Base-by-base conservation (phyloP, 2,797 vertebrate species). In the Odontamblyopus lacepedii region DNA sequence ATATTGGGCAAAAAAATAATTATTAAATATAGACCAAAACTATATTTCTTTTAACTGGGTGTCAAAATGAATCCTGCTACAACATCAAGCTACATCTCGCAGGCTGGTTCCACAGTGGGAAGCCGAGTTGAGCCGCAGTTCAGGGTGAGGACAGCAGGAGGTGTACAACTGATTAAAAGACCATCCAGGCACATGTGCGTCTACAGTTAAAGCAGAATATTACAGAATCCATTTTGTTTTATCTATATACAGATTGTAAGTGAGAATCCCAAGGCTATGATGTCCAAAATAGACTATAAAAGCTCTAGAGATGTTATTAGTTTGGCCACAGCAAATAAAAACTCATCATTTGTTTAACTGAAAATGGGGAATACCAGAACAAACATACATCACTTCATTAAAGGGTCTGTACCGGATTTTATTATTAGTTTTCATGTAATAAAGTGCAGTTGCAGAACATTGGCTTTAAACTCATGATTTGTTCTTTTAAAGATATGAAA, bases 41-140 rank as follows among this genome's bases (percentile, higher is more conserved):
- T 8, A 38, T 38, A 35, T 38, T 13, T 15, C 4, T 48, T 48
- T 48, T 48, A 8, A 48, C 4, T 48, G 44, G 44, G 4, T 48
- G 44, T 48, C 44, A 48, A 16, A 48, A 15, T 48, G 12, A 48
- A 15, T 4, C 4, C 41, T 13, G 41, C 55, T 73, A 5, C 60
- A 55, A 32, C 41, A 48, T 6, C 29, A 29, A 56, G 26, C 0
- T 9, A 26, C 23, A 26, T 29, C 13, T 16, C 26, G 1, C 27
- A 48, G 60, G 74, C 79, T 81, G 70, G 74, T 71, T 78, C 73
- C 69, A 27, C 4, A 15, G 74, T 65, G 70, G 75, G 57, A 48
- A 63, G 50, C 32, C 67, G 51, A 50, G 84, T 82, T 83, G 72
- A 73, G 61, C 74, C 63, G 30, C 70, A 81, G 83, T 85, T 86